Evolutionary conservation across 2,113 vertebrate genomes (phyloP).

Genomic region (Urocolius indicus): DNA sequence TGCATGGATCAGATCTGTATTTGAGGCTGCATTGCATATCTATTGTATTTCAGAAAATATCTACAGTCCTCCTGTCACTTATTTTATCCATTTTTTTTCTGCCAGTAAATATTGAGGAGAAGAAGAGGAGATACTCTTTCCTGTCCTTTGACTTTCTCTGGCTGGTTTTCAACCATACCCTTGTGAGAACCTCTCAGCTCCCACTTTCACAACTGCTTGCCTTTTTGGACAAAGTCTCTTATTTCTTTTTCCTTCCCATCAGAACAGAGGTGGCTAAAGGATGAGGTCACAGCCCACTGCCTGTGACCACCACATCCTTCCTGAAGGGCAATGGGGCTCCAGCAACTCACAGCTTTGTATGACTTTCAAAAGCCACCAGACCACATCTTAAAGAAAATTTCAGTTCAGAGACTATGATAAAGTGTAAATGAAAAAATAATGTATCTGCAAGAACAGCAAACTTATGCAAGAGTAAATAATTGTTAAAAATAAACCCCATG

Average conservation of each 20-base stretch:
- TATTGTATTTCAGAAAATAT: neutral
- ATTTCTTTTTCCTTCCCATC: neutral
- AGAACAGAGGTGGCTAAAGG: neutral
- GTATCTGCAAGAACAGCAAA: neutral
- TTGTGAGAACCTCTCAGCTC: neutral
- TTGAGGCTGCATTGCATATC: neutral
- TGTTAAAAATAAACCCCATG: neutral
- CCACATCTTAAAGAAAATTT: neutral
- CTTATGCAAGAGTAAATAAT: neutral
- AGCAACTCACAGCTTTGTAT: rapidly evolving
- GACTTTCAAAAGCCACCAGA: neutral
- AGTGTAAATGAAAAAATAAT: neutral
- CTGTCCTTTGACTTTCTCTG: neutral
- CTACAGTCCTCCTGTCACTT: neutral
- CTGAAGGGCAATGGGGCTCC: rapidly evolving
- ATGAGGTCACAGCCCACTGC: neutral
- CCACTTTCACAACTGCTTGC: neutral
- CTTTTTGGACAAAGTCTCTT: neutral
- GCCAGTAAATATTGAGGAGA: neutral
- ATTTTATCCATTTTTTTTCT: neutral
- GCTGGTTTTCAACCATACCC: neutral
- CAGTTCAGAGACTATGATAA: neutral
- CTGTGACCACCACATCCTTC: neutral
- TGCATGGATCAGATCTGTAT: neutral
- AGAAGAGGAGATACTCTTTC: neutral